Evolutionary conservation across 2,797 vertebrate genomes (phyloP).

Genomic region (Avahi laniger): DNA sequence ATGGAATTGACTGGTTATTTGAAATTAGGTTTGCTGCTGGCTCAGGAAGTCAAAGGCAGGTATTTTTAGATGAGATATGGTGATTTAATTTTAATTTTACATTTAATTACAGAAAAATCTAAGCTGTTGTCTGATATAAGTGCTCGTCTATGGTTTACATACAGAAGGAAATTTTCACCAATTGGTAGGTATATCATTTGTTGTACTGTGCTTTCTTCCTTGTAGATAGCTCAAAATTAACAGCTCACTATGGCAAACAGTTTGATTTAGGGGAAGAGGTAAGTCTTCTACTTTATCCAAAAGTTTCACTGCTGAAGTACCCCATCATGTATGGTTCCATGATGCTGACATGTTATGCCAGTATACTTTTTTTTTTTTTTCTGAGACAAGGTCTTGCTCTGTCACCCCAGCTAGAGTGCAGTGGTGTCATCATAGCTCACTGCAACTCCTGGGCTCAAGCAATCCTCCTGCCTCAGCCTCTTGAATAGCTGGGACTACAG

Average conservation of each 20-base stretch:
- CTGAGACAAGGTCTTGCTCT: background rate
- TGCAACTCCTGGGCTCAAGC: background rate
- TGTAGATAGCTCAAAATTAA: conserved; percentile 61
- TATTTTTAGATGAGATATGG: conserved; percentile 36
- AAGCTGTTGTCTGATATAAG: conserved; percentile 89
- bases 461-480: background rate
- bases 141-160: conserved; percentile 92
- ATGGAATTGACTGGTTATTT: conserved; percentile 37
- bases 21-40: conserved; percentile 49
- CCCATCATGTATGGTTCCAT: background rate
- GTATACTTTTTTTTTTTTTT: background rate
- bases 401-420: too few relatives aligned
- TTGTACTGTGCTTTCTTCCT: conserved; percentile 47
- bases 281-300: conserved; percentile 25
- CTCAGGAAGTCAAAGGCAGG: conserved; percentile 51
- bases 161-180: conserved; percentile 92
- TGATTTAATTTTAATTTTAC: conserved; percentile 73
- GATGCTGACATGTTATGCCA: background rate
- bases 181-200: conserved; percentile 88
- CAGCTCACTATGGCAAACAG: conserved; percentile 36
- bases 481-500: background rate
- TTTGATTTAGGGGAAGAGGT: conserved; percentile 45
- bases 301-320: conserved; percentile 10
- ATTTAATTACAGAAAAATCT: conserved; percentile 88
- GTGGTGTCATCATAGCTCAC: background rate